These are phyloP conservation scores for Phaonia tiefii DNA, from an alignment of 2,888 invertebrate genomes.

Conservation along the genomic window DNA sequence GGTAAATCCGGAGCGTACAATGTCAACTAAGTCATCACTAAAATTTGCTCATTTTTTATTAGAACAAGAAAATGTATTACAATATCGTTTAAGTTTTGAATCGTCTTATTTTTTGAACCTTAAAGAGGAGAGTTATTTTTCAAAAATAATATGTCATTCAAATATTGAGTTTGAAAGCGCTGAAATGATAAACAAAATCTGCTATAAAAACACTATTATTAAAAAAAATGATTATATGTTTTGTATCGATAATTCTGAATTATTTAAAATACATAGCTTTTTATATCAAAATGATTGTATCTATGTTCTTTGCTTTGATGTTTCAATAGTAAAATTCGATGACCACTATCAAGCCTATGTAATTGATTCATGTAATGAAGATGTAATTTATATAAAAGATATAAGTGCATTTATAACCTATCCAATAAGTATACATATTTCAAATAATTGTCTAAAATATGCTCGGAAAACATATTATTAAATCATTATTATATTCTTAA, in stretches of 20 bases:
- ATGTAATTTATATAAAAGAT: constrained; percentile 13
- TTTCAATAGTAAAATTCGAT: constrained; percentile 8
- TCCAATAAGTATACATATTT: constrained; percentile 16
- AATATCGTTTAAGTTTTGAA: constrained; percentile 10
- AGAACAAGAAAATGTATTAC: constrained; percentile 10
- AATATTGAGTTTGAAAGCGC: constrained; percentile 10
- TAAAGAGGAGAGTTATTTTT: constrained; percentile 10
- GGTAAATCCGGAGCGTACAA: constrained; percentile 10
- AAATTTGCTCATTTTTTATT: constrained; percentile 10
- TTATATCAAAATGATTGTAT: constrained; percentile 6
- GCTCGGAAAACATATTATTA: constrained; percentile 15
- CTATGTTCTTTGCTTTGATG: constrained; percentile 16
- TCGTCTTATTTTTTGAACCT: constrained; percentile 10
- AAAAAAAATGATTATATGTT: constrained; percentile 7
- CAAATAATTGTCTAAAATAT: constrained; percentile 14
- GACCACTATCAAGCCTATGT: constrained; percentile 16
- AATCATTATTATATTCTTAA: background rate
- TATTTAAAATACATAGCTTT: constrained; percentile 3
- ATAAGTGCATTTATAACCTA: constrained; percentile 16
- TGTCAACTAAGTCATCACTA: constrained; percentile 10
- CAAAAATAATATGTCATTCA: constrained; percentile 6
- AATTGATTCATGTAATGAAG: constrained; percentile 16
- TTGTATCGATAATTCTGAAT: background rate
- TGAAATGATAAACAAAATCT: constrained; percentile 10
- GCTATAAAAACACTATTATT: constrained; percentile 10